Conservation (phyloP, 1,140 invertebrate species). For the Paralvinella palmiformis region DNA sequence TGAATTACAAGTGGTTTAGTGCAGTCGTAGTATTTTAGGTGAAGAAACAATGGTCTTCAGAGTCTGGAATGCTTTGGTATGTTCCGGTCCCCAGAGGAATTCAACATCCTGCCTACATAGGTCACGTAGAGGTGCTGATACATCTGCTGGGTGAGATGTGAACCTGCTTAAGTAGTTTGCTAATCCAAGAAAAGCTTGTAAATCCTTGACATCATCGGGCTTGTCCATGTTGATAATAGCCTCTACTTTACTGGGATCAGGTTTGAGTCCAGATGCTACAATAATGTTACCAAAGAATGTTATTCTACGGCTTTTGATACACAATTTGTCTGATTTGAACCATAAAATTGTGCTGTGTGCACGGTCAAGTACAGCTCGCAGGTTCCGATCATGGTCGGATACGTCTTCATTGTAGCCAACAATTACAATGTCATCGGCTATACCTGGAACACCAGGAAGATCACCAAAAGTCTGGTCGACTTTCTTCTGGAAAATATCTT, state of each 20-base stretch:
- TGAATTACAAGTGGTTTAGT: slow-evolving; percentile 29
- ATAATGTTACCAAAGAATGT: slow-evolving; percentile 20
- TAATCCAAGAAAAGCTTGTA: slow-evolving; percentile 35
- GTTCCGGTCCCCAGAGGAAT: slow-evolving; percentile 9
- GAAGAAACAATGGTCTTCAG: neutral
- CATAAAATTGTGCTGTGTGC: slow-evolving; percentile 36
- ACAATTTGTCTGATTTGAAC: slow-evolving; percentile 44
- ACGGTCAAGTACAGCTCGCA: slow-evolving; percentile 38
- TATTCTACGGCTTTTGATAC: slow-evolving; percentile 31
- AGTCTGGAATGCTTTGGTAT: slow-evolving; percentile 1
- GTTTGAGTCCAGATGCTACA: neutral
- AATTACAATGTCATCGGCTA: slow-evolving; percentile 46
- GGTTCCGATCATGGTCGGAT: slow-evolving; percentile 37
- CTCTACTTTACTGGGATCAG: slow-evolving; percentile 31
- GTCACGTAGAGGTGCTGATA: slow-evolving; percentile 22
- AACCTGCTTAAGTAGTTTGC: slow-evolving; percentile 44
- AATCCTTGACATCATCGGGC: slow-evolving; percentile 13
- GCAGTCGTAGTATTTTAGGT: slow-evolving; percentile 28
- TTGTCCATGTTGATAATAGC: slow-evolving; percentile 28
- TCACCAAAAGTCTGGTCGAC: slow-evolving; percentile 37
- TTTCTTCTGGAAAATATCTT: slow-evolving; percentile 40
- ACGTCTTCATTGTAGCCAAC: slow-evolving; percentile 25
- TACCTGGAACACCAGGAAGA: slow-evolving; percentile 34
- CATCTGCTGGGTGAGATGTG: slow-evolving; percentile 38
- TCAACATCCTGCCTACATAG: slow-evolving; percentile 12